Percentiles rank a stretch among this genome's conserved stretches.
These are phyloP conservation scores for Ypsolopha sequella DNA, from an alignment of 2,888 invertebrate species.

Conservation along the genomic window DNA sequence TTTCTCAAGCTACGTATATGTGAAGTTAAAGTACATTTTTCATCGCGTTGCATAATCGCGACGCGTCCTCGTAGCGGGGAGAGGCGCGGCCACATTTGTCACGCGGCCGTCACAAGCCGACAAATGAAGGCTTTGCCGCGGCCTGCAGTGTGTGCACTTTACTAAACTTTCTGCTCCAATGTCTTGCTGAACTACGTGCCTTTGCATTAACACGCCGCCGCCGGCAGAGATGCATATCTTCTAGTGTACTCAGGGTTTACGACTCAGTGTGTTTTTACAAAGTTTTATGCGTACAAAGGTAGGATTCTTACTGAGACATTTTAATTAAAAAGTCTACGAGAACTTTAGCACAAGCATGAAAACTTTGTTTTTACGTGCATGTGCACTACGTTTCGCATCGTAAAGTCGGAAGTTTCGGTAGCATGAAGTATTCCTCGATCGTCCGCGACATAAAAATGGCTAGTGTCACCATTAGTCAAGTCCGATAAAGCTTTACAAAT, in stretches of 20 bases:
- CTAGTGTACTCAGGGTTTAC: slow-evolving; percentile 28
- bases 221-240: slow-evolving; percentile 1
- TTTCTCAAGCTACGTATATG: slow-evolving; percentile 18
- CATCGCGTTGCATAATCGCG: slow-evolving; percentile 51
- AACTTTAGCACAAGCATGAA: too few relatives aligned
- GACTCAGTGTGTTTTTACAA: slow-evolving; percentile 50
- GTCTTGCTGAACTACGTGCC: slow-evolving; percentile 54
- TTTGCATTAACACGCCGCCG: slow-evolving; percentile 56
- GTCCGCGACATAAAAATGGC: slow-evolving; percentile 49
- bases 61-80: slow-evolving; percentile 31
- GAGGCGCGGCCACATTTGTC: slow-evolving; percentile 67
- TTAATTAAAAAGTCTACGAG: slow-evolving; percentile 4
- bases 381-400: background rate
- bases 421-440: slow-evolving; percentile 36
- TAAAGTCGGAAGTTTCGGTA: slow-evolving; percentile 11
- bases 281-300: slow-evolving; percentile 48
- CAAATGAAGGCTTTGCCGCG: slow-evolving; percentile 69
- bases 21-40: slow-evolving; percentile 42
- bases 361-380: too few relatives aligned
- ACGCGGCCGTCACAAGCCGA: slow-evolving; percentile 65
- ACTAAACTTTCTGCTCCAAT: slow-evolving; percentile 59
- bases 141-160: slow-evolving; percentile 66
- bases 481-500: slow-evolving; percentile 61
- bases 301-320: slow-evolving; percentile 1
- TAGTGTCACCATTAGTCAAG: slow-evolving; percentile 52